phyloP scores from a whole-genome alignment of 1,140 invertebrate species.

The Bombus pascuorum region DNA sequence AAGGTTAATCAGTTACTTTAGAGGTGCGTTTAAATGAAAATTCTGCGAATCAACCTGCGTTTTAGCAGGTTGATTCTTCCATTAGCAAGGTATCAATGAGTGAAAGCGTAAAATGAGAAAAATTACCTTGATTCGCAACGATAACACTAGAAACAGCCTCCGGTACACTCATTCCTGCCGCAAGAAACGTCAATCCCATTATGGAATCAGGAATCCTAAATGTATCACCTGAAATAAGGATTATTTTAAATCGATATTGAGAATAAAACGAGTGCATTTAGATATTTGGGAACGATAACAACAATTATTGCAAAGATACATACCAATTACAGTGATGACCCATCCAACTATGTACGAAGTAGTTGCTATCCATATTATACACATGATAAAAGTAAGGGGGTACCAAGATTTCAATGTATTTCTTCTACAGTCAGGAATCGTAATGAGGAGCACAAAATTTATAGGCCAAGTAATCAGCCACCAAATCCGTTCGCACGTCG shows the following conservation, averaged over 20 bases:
- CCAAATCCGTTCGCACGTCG: constrained; percentile 82
- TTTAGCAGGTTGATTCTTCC: not conserved
- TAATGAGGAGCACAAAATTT: constrained; percentile 86
- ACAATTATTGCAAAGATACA: not conserved
- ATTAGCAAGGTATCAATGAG: not conserved
- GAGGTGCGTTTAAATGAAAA: not conserved
- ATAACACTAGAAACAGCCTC: constrained; percentile 92
- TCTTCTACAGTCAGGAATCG: constrained; percentile 90
- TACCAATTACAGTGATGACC: constrained; percentile 89
- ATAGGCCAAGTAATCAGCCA: constrained; percentile 90
- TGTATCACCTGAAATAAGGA: constrained; percentile 83
- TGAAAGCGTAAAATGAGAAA: not conserved
- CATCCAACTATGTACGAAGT: constrained; percentile 87
- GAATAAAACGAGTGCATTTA: not conserved
- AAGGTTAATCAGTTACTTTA: not conserved
- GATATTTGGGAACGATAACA: too few relatives aligned
- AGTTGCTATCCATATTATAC: constrained; percentile 86
- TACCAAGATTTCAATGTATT: constrained; percentile 81
- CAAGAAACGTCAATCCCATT: constrained; percentile 93
- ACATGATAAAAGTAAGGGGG: constrained; percentile 86
- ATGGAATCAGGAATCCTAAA: constrained; percentile 88
- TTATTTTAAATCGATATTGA: not conserved
- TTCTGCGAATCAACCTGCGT: too few relatives aligned
- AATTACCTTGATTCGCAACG: constrained; percentile 89
- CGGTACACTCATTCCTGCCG: constrained; percentile 92